These are phyloP conservation scores for Bucorvus abyssinicus DNA, from an alignment of 2,797 vertebrate genomes.

Conservation along the genomic window DNA sequence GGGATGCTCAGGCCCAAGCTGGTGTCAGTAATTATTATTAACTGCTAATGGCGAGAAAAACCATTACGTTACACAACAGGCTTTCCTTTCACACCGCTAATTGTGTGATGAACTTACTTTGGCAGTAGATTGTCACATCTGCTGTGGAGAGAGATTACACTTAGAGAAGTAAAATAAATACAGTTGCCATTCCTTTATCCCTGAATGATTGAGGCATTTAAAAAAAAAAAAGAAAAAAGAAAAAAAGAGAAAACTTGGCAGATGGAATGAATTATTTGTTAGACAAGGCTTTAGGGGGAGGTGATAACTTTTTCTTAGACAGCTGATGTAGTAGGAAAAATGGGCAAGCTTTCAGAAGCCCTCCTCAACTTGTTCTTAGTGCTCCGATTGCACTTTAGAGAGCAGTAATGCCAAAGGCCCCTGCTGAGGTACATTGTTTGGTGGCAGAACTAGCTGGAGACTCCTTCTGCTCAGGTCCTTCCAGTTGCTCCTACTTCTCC, in stretches of 20 bases:
- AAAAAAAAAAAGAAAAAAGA: background rate
- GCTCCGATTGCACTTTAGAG: background rate
- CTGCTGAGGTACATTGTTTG: fast-evolving
- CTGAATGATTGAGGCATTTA: slow-evolving; percentile 7
- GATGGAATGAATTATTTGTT: background rate
- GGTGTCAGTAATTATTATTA: slow-evolving; percentile 76
- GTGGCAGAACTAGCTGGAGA: background rate
- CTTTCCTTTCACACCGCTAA: slow-evolving; percentile 76
- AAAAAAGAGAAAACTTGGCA: background rate
- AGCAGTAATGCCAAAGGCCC: background rate
- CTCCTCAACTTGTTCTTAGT: background rate
- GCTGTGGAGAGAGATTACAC: slow-evolving; percentile 67
- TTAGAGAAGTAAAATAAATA: slow-evolving; percentile 71
- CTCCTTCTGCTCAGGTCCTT: background rate
- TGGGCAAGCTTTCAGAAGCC: background rate
- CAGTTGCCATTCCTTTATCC: slow-evolving; percentile 43
- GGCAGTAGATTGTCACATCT: slow-evolving; percentile 75
- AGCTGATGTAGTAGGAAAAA: background rate
- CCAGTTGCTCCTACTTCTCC: background rate
- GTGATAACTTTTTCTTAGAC: background rate
- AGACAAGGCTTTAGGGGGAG: background rate
- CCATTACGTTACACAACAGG: slow-evolving; percentile 68
- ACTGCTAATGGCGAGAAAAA: slow-evolving; percentile 75
- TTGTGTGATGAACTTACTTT: slow-evolving; percentile 73
- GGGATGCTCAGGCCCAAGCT: background rate